Evolutionary conservation across 1,140 invertebrate species (phyloP), one percentile per base, ranked within the genome.

Genomic region (Diachasma alloeum): DNA sequence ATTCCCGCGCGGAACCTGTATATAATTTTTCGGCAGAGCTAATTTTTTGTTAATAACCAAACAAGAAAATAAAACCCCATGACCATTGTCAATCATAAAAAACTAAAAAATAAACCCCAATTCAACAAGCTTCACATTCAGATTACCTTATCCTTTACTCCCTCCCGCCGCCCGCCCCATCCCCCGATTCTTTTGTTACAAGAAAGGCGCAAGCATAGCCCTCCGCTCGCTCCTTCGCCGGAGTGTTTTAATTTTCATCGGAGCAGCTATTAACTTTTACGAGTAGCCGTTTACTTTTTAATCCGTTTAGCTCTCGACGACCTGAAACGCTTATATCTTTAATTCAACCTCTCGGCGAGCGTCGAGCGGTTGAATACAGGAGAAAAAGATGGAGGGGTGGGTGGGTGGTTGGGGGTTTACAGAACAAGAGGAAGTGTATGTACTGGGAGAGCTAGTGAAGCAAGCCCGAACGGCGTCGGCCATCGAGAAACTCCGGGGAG

Each of bases 221-320:
- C 24, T 66, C 36, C 31, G 15, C 15, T 22, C 4, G 13, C 59
- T 68, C 24, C 68, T 76, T 36, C 26, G 36, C 80, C 83, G 83
- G n/a, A 84, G 84, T 85, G 84, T 88, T 89, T 88, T 87, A 89
- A 88, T 88, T 89, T 89, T 87, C 87, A 89, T 88, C 86, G 83
- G 82, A 88, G 87, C 83, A 85, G 84, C 86, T 81, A 87, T 89
- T 89, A 88, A 86, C 83, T 88, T 88, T 88, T 88, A 88, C 85
- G 87, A 81, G 82, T 75, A 81, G 85, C 83, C 85, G 84, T 87
- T 88, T 87, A 86, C 84, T 87, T 89, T 89, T 89, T 88, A 89
- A 89, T 89, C 87, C 87, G 87, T 88, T 89, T 86, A 87, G 82
- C 83, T 24, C 67, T 69, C 75, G 67, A 66, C 71, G 76, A 70